Conservation (phyloP, 2,888 invertebrate species). For the Meta bourneti region DNA sequence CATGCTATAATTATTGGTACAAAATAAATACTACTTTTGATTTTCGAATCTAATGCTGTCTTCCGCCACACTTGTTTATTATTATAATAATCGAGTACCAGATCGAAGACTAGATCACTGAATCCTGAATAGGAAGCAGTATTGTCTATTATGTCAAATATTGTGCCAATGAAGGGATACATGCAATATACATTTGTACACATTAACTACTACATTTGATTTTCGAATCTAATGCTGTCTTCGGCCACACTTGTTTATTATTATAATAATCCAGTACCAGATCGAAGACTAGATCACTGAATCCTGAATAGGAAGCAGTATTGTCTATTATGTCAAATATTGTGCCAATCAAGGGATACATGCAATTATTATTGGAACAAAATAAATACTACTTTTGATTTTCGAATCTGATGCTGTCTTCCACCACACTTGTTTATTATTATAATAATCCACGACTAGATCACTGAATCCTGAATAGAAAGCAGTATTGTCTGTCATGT, state of each 20-base stretch:
- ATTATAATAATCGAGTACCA: neutral
- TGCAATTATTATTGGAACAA: neutral
- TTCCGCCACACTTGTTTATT: conserved; percentile 17
- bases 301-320: conserved; percentile 9
- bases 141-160: neutral
- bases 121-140: conserved; percentile 39
- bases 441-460: neutral
- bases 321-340: neutral
- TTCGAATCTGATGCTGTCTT: too few species aligned
- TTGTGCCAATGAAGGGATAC: conserved; percentile 45
- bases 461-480: neutral
- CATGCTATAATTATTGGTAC: too few species aligned
- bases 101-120: conserved; percentile 22
- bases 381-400: neutral
- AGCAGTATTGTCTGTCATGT: conserved; percentile 1
- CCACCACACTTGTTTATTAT: neutral
- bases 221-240: neutral
- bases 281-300: neutral
- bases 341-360: conserved; percentile 21
- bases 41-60: neutral
- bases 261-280: neutral
- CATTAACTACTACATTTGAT: neutral
- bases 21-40: neutral
- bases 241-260: conserved; percentile 3
- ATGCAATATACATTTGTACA: neutral